Conservation (phyloP, 2,888 invertebrate species). For the Dendrolimus houi region DNA sequence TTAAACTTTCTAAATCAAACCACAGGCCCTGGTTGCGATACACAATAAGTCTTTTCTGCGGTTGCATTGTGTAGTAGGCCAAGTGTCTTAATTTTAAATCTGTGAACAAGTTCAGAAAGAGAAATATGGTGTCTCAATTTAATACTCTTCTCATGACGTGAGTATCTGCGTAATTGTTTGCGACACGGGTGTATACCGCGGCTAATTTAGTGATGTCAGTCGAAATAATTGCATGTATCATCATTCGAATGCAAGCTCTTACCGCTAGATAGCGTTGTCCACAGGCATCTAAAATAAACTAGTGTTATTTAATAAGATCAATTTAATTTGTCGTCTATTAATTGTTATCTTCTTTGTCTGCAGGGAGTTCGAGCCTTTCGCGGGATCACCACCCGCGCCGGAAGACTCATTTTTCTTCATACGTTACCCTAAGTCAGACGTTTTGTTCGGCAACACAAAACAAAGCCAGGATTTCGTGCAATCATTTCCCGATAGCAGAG, state of each 20-base stretch:
- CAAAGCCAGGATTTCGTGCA: conserved; percentile 32
- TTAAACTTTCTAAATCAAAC: conserved; percentile 7
- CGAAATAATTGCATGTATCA: too few relatives aligned
- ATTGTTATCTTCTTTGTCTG: conserved; percentile 15
- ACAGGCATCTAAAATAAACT: not conserved
- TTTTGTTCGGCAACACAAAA: conserved; percentile 46
- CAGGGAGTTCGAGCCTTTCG: conserved; percentile 68
- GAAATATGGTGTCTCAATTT: conserved; percentile 48
- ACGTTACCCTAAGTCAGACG: conserved; percentile 75
- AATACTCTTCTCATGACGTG: conserved; percentile 47
- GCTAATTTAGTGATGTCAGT: too few relatives aligned
- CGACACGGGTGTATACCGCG: too few relatives aligned
- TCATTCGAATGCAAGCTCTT: not conserved
- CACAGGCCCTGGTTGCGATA: conserved; percentile 17
- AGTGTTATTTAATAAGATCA: not conserved
- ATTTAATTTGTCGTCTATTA: not conserved
- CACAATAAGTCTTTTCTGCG: conserved; percentile 23
- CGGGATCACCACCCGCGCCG: conserved; percentile 81
- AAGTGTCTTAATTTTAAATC: conserved; percentile 7
- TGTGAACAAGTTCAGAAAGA: conserved; percentile 49
- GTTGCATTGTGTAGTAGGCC: conserved; percentile 15
- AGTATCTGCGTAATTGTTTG: conserved; percentile 24
- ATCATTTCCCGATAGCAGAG: conserved; percentile 34
- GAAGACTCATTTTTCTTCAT: conserved; percentile 85
- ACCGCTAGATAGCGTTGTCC: conserved; percentile 1